These are phyloP conservation scores for Spinibarbus caldwelli DNA, from an alignment of 2,797 vertebrate species.

Conservation along the genomic window DNA sequence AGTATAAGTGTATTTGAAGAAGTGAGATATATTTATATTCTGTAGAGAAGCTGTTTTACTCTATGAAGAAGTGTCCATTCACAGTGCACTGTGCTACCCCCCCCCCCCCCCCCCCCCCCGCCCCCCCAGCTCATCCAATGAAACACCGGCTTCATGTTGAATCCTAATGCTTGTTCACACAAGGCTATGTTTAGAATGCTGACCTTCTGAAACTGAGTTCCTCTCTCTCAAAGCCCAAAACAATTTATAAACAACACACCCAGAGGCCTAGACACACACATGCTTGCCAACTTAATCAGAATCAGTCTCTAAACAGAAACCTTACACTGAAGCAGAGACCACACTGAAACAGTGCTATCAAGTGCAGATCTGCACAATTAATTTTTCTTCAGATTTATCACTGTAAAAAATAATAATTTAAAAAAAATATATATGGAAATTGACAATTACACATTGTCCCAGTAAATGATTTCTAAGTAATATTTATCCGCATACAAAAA, in stretches of 20 bases:
- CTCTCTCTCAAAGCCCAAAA: background rate
- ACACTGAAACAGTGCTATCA: background rate
- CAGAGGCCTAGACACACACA: background rate
- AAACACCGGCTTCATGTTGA: background rate
- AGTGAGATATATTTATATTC: conserved; percentile 53
- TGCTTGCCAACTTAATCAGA: conserved; percentile 7
- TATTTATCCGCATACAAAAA: too few relatives aligned
- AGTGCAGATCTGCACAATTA: background rate
- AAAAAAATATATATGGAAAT: too few relatives aligned
- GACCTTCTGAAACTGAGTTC: background rate
- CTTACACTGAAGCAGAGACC: background rate
- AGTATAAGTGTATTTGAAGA: conserved; percentile 12
- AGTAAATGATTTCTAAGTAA: too few relatives aligned
- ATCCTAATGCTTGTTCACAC: conserved; percentile 24
- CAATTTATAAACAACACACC: conserved; percentile 1
- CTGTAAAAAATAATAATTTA: background rate
- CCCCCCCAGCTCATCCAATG: background rate
- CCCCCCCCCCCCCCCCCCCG: too few relatives aligned
- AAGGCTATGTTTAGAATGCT: conserved; percentile 1
- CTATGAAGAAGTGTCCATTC: conserved; percentile 30
- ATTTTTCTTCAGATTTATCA: background rate
- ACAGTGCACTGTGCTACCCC: background rate
- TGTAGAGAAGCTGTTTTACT: conserved; percentile 32
- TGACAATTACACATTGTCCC: too few relatives aligned
- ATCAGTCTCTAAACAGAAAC: background rate